Conservation (phyloP, 2,888 invertebrate genomes). For the Habrosyne pyritoides region DNA sequence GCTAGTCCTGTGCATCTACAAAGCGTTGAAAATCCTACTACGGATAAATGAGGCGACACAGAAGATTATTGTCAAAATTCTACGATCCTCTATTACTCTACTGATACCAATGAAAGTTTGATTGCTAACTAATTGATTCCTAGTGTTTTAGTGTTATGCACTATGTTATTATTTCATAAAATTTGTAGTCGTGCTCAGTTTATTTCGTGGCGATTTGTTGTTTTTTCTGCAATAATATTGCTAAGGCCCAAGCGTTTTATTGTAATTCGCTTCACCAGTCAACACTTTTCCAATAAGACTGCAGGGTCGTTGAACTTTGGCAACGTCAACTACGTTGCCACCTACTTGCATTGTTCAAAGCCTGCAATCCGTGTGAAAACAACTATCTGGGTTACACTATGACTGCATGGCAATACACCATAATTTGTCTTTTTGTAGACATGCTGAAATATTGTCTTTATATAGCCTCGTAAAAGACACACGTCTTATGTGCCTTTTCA, state of each 20-base stretch:
- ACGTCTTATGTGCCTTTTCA: not conserved
- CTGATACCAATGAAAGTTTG: too few relatives aligned
- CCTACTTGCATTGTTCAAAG: constrained; percentile 64
- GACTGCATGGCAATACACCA: constrained; percentile 40
- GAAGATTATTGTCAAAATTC: too few relatives aligned
- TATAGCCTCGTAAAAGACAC: not conserved
- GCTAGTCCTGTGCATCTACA: too few relatives aligned
- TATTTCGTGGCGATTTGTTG: not conserved
- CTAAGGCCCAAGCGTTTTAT: constrained; percentile 20
- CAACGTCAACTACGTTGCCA: constrained; percentile 49
- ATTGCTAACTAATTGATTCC: too few relatives aligned
- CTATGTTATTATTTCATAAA: too few relatives aligned
- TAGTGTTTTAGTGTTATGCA: too few relatives aligned
- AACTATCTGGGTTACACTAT: constrained; percentile 56
- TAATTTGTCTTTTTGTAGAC: constrained; percentile 29
- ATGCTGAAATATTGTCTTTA: constrained; percentile 21
- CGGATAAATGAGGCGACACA: too few relatives aligned
- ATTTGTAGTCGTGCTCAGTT: too few relatives aligned
- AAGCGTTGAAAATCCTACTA: too few relatives aligned
- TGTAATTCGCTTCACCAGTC: constrained; percentile 33
- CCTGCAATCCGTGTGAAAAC: constrained; percentile 75
- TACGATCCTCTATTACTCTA: too few relatives aligned
- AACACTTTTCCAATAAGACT: constrained; percentile 34
- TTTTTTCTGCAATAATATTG: constrained; percentile 1
- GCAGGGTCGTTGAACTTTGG: constrained; percentile 57